Evolutionary conservation across 2,797 vertebrate species (phyloP).

Genomic region (Molossus molossus): DNA sequence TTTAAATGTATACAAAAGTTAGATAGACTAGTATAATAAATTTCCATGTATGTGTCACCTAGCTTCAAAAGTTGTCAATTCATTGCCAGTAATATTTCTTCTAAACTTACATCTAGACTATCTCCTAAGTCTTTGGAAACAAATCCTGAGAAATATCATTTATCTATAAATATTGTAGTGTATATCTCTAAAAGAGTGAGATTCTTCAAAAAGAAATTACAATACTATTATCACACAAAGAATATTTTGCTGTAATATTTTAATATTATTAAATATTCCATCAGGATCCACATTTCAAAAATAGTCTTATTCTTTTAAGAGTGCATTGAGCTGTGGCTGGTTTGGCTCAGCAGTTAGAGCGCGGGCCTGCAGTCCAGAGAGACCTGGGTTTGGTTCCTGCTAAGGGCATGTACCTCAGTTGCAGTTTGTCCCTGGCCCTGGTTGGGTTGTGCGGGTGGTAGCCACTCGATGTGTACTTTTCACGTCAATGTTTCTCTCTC

Average conservation of each 20-base stretch:
- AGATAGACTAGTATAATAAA: slow-evolving; percentile 5
- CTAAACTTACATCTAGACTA: neutral
- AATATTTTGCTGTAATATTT: neutral
- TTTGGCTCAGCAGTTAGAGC: no score
- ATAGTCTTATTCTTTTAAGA: neutral
- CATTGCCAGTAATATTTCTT: neutral
- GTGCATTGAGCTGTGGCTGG: no score
- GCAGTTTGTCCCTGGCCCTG: no score
- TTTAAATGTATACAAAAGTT: neutral
- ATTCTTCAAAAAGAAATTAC: neutral
- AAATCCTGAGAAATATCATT: neutral
- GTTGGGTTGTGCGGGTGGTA: no score
- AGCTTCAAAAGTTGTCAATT: neutral
- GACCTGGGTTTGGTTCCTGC: no score
- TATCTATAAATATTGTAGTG: neutral
- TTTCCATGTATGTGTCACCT: neutral
- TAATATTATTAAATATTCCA: neutral
- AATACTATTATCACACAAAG: neutral
- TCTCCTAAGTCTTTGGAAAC: neutral
- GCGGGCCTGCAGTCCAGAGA: no score
- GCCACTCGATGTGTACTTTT: no score
- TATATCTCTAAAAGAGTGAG: neutral
- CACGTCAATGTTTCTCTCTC: no score
- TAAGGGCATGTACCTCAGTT: no score
- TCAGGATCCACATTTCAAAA: neutral